Evolutionary conservation across 1,140 invertebrate genomes (phyloP).

Genomic region (Leptinotarsa lineolata): DNA sequence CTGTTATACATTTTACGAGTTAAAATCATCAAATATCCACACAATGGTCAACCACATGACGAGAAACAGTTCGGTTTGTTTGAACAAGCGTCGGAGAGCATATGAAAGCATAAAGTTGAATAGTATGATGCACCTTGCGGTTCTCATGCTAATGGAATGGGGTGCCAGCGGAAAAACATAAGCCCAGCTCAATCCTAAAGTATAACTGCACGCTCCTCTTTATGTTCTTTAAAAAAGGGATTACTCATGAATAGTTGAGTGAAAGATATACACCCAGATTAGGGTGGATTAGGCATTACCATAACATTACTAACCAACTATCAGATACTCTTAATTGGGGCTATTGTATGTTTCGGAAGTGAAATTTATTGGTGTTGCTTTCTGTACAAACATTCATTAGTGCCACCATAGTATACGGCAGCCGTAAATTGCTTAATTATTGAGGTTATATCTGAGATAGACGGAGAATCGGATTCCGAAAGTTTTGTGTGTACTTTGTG

Average conservation of each 20-base stretch:
- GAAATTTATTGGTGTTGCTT: conserved; percentile 1
- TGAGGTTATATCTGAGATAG: conserved; percentile 7
- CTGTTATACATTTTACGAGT: neutral
- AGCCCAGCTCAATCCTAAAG: conserved; percentile 29
- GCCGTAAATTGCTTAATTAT: conserved; percentile 17
- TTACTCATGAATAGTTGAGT: conserved; percentile 49
- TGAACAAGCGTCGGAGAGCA: conserved; percentile 5
- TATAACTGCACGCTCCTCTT: conserved; percentile 43
- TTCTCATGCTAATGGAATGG: conserved; percentile 40
- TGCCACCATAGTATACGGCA: conserved; percentile 6
- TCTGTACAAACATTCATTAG: conserved; percentile 23
- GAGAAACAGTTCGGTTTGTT: conserved; percentile 4
- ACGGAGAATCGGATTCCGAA: neutral
- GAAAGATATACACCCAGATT: conserved; percentile 48
- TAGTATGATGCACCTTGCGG: conserved; percentile 26
- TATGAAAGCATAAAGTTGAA: conserved; percentile 25
- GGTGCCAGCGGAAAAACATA: conserved; percentile 24
- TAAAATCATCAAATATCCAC: conserved; percentile 18
- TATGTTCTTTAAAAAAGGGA: conserved; percentile 40
- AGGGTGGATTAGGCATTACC: conserved; percentile 42
- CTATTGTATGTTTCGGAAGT: conserved; percentile 20
- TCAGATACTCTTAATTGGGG: conserved; percentile 28
- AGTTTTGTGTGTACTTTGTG: conserved; percentile 11
- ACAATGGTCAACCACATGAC: conserved; percentile 9
- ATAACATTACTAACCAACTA: conserved; percentile 37